Conservation (phyloP, 2,113 vertebrate genomes). For the Pantherophis guttatus region DNA sequence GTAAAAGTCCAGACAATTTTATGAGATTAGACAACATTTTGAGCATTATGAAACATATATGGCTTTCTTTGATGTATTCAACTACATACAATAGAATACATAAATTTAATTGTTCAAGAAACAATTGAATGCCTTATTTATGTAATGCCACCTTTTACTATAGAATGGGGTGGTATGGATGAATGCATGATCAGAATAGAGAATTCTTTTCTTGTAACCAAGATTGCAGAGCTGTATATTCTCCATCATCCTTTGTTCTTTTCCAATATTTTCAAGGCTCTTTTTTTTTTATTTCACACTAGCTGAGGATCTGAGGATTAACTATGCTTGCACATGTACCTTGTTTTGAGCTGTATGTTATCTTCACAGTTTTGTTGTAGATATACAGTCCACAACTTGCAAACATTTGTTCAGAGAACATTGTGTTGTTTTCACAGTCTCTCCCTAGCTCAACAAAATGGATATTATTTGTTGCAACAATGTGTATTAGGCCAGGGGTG, state of each 20-base stretch:
- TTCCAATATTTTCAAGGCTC: background rate
- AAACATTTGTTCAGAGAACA: background rate
- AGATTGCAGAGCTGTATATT: background rate
- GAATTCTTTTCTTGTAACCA: background rate
- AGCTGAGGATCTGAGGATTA: background rate
- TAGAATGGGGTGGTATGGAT: background rate
- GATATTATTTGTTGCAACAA: background rate
- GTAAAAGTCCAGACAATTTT: background rate
- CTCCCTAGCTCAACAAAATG: background rate
- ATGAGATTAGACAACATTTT: background rate
- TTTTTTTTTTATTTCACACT: background rate
- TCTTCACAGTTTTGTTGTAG: background rate
- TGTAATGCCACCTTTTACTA: background rate
- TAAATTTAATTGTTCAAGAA: background rate
- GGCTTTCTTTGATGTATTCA: conserved; percentile 7
- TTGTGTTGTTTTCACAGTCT: background rate
- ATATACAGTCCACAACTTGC: background rate
- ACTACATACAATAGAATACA: background rate
- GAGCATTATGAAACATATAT: background rate
- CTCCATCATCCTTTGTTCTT: background rate
- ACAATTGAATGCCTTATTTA: background rate
- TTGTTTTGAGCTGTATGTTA: background rate
- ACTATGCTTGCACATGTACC: background rate
- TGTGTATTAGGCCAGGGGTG: background rate
- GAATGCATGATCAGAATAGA: background rate